These are phyloP conservation scores for Urocynchramus pylzowi DNA, from an alignment of 2,113 vertebrate genomes.

Conservation along the genomic window DNA sequence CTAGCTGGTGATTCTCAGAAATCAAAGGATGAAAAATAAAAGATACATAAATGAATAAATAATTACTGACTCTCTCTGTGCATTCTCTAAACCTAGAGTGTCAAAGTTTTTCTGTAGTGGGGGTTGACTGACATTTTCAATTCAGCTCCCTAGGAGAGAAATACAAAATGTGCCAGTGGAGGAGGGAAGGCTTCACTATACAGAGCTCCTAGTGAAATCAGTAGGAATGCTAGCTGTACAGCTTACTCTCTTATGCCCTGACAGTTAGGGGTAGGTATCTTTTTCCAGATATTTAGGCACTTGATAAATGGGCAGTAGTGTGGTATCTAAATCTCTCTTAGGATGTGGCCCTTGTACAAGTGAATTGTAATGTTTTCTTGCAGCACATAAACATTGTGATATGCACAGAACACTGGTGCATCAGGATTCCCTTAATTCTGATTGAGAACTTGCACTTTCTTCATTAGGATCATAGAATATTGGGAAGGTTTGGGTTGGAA, in stretches of 20 bases:
- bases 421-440: not conserved
- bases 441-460: not conserved
- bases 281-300: not conserved
- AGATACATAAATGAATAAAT: conserved; percentile 53
- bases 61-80: conserved; percentile 16
- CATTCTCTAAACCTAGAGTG: not conserved
- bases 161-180: not conserved
- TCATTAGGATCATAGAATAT: not conserved
- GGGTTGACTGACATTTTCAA: not conserved
- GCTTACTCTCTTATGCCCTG: not conserved
- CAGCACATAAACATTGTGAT: not conserved
- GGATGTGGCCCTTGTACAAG: not conserved
- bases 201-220: not conserved
- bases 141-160: not conserved
- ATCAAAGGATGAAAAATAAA: conserved; percentile 57
- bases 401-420: not conserved
- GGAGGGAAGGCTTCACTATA: not conserved
- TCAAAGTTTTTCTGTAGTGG: not conserved
- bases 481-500: not conserved
- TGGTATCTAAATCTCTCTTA: not conserved
- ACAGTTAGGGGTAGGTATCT: not conserved
- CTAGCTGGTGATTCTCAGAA: conserved; percentile 21
- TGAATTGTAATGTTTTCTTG: not conserved
- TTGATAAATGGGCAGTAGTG: not conserved
- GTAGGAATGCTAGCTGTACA: not conserved